Base-by-base conservation (phyloP, 2,797 vertebrate species). In the Tokudaia muenninki region DNA sequence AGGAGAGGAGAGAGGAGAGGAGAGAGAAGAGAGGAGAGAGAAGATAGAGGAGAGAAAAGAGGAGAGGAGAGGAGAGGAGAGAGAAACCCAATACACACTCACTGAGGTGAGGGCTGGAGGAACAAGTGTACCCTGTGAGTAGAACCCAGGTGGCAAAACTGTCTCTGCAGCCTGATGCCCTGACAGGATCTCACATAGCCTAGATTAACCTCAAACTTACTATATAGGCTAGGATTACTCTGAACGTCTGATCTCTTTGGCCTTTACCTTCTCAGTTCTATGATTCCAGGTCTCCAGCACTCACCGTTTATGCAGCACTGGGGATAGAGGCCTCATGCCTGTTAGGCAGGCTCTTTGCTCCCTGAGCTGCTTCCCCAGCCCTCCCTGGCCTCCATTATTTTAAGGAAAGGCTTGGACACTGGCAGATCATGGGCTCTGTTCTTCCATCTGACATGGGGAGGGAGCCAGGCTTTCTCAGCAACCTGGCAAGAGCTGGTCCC, bases 381-480 rank as follows among this genome's bases (percentile, higher is more conserved):
- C 72, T 22, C 44, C 34, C 72, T 22, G 55, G 8, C 57, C 19
- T 19, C 50, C 19, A 4, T 78, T 93, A 75, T 92, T 92, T 82
- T 82, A 61, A 94, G 61, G 50, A 87, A 34, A 0, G 10, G 75
- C 50, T 55, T 29, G 7, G 78, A 63, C 55, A 44, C 29, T 26
- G 78, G 79, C n/a, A n/a, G 90, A 47, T 0, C 82, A 61, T 1
- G 1, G 29, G 26, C n/a, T 84, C 0, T 97, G 67, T 83, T 41
- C 63, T 82, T 50, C 82, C 37, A n/a, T 89, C 77, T 44, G 78
- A 37, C 67, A 1, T 4, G 0, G 8, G 44, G 90, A 78, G 16
- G 52, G 22, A 37, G 47, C 31, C n/a, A n/a, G 80, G 41, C n/a
- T 92, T 90, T 96, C 91, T 94, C n/a, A 91, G 93, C 16, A 74